phyloP scores from a whole-genome alignment of 2,797 vertebrate genomes.

The Enteromius paludinosus region DNA sequence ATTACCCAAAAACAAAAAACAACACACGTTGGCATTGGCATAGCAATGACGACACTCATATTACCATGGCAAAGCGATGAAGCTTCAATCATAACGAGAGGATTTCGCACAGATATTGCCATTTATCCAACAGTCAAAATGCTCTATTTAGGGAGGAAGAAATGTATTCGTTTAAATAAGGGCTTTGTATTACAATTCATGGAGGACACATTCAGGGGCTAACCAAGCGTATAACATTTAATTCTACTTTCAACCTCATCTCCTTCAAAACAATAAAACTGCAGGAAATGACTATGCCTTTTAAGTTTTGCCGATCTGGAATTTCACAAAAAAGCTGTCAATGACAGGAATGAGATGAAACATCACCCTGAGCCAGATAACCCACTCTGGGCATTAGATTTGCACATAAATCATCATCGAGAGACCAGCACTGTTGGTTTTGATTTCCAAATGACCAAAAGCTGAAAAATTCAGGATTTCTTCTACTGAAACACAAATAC shows the following conservation, averaged over 20 bases:
- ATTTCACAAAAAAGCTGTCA: constrained; percentile 13
- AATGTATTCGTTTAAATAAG: constrained; percentile 12
- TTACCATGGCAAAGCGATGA: constrained; percentile 28
- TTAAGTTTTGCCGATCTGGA: constrained; percentile 16
- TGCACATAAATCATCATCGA: background rate
- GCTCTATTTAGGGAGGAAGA: constrained; percentile 22
- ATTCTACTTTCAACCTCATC: constrained; percentile 4
- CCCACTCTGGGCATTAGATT: constrained; percentile 5
- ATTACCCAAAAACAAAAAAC: background rate
- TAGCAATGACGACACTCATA: constrained; percentile 4
- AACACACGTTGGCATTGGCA: constrained; percentile 13
- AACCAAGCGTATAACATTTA: constrained; percentile 28
- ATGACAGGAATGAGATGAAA: constrained; percentile 31
- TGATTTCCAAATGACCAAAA: background rate
- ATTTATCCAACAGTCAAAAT: constrained; percentile 29
- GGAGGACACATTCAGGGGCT: constrained; percentile 36
- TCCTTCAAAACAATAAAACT: background rate
- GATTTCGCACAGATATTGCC: constrained; percentile 18
- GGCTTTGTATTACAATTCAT: constrained; percentile 32
- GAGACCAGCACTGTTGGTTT: background rate
- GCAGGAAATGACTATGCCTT: background rate
- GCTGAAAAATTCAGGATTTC: background rate
- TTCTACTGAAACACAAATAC: background rate
- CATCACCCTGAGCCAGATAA: constrained; percentile 26
- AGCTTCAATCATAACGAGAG: constrained; percentile 15